Evolutionary conservation across 1,140 invertebrate species (phyloP), one percentile per base, ranked within the genome.

Genomic region (Bursaphelenchus mucronatus): DNA sequence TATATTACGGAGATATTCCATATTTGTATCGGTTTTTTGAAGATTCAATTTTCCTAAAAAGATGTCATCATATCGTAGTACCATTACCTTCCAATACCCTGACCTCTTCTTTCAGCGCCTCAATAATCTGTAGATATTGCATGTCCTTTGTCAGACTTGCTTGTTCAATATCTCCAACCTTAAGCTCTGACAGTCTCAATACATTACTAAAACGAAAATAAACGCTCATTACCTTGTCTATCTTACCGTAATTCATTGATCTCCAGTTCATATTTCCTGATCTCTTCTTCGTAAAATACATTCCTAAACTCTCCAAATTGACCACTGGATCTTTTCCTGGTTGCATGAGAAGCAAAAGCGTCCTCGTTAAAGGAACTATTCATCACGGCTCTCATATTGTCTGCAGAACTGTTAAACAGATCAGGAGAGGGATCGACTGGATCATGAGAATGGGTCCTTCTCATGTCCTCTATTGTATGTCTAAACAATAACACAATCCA

Each of bases 1-100:
- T 41, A 80, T 78, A 45, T 78, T 78, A 11, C 76, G 68, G 11
- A 78, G 63, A 71, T 78, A 78, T 54, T 79, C 77, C 41, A 77
- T 66, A 61, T 78, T 78, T 17, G 68, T 63, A n/a, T 80, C 61
- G 15, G 70, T 49, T 40, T 43, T 61, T 39, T 63, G 63, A 15
- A 78, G 50, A 8, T 46, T 62, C 9, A 78, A 51, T 58, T 68
- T 68, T n/a, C 74, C 74, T 76, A 50, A 47, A 71, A 62, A 19
- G 19, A 7, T 64, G 9, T 11, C 61, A 10, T 58, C 39, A 52
- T 6, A 67, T 13, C 13, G 15, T 10, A 46, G 17, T 58, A 17
- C 8, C n/a, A 9, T 11, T 57, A 75, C 75, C 76, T 78, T 79
- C 76, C 4, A 78, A 55, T 8, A 76, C 63, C 11, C 76, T 64